Base-by-base conservation (phyloP, 2,113 vertebrate genomes). In the Coregonus clupeaformis region DNA sequence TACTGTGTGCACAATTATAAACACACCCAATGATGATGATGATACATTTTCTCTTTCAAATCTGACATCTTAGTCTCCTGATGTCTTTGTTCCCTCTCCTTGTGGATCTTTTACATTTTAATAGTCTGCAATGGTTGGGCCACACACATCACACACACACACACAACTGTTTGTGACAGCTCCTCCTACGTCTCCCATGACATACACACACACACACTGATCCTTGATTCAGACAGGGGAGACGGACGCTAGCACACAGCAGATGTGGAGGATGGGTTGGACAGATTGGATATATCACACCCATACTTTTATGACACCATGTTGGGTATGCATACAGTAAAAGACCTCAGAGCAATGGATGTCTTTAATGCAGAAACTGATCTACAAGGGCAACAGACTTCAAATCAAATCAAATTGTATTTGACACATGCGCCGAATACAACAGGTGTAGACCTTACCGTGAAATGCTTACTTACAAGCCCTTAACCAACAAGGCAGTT, bases 1-100 rank as follows among this genome's bases (percentile, higher is more conserved):
- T 77, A 81, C 73, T 76, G 69, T 82, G 77, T 85, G 72, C 80
- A 89, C 86, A 92, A 87, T 87, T 91, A 85, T 90, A 87, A 90
- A 89, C 84, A 88, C 80, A 89, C 84, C 80, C 85, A 24, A 87
- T 86, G 81, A 6, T 66, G 25, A 32, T 24, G 62, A 27, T 14
- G 24, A 64, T 11, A 13, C 6, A 30, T 68, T 87, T 90, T 89
- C 76, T 89, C 84, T 89, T 88, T 80, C 71, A 88, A 90, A 90
- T 64, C 60, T 42, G 77, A 76, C 64, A 68, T 63, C 60, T 83
- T 76, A 82, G 73, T 82, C 66, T 77, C 75, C 72, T 55, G 68
- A 12, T 69, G 59, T 73, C 55, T 74, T 73, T 57, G 2, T 72
- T 63, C 64, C 30, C 30, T 32, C 30, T 18, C 64, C 4, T 5